phyloP scores from a whole-genome alignment of 2,888 invertebrate genomes.

The Xanthia icteritia region DNA sequence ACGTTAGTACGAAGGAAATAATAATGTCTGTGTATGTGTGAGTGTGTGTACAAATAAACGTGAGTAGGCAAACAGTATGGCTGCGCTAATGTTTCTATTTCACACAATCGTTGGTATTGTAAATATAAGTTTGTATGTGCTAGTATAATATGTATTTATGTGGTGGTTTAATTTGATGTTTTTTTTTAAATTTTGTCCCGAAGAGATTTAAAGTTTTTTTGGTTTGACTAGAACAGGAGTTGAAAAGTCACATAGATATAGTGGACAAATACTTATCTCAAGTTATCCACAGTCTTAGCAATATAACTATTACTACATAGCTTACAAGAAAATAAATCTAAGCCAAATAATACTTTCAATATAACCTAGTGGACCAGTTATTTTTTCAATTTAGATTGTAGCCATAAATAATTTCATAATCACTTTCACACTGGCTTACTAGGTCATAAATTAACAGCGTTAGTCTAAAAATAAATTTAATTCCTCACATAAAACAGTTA shows the following conservation, averaged over 20 bases:
- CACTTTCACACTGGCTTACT: conserved; percentile 36
- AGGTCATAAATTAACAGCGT: conserved; percentile 19
- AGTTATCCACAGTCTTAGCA: background rate
- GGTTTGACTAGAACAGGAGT: background rate
- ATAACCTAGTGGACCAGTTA: background rate
- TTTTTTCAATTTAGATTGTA: background rate
- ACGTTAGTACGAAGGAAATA: conserved; percentile 11
- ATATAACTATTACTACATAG: background rate
- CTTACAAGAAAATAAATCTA: background rate
- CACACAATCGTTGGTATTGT: conserved; percentile 30
- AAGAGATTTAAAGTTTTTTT: background rate
- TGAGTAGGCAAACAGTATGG: conserved; percentile 59
- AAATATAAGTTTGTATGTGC: conserved; percentile 34
- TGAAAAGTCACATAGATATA: background rate
- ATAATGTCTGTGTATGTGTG: conserved; percentile 2
- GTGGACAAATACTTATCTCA: background rate
- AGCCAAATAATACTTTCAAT: background rate
- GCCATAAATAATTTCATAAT: conserved; percentile 11
- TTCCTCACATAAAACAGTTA: conserved; percentile 33
- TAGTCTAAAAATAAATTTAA: conserved; percentile 38
- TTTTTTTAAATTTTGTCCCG: background rate
- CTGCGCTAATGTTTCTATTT: conserved; percentile 69
- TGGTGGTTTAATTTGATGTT: background rate
- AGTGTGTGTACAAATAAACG: conserved; percentile 57
- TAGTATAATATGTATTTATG: conserved; percentile 12